Evolutionary conservation across 2,113 vertebrate genomes (phyloP), one percentile per base, ranked within the genome.

Genomic region (Gymnorhina tibicen): DNA sequence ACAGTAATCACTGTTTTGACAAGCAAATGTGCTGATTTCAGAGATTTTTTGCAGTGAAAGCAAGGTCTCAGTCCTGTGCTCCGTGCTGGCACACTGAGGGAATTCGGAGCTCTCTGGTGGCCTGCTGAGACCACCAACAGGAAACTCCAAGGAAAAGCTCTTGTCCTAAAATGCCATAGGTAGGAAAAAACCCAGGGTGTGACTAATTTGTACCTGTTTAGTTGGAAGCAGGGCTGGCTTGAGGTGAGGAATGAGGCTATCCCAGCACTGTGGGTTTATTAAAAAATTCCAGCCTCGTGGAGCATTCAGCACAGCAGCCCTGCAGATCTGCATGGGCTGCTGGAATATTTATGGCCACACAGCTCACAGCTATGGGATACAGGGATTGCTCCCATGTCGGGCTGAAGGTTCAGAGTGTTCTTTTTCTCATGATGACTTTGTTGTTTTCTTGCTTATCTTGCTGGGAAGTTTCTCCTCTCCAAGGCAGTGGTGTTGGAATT

Each of bases 301-400:
- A 79, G 12, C 11, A 0, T 16, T 64, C 27, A 27, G 37, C 37
- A 60, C 0, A 0, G 49, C 7, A 11, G 15, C 64, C 2, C 1
- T 39, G 41, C 37, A 26, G 59, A n/a, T n/a, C 76, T 63, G 37
- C 56, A 44, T 3, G 4, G 69, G 37, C 21, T 68, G 49, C 9
- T 1, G 6, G 28, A 41, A 27, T 52, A 33, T 53, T 77, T 77
- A 12, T 12, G 27, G 70, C 6, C 50, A 30, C 27, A 3, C 0
- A 3, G 12, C 53, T 79, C 84, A 37, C 22, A 58, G n/a, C 35
- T 26, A 0, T 30, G 42, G 70, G 49, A 26, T 14, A 12, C 1
- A 76, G 17, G 0, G 7, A 21, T 8, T 64, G 19, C 22, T 76
- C 37, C 53, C 21, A 7, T 0, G 1, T 1, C 35, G 27, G 35